Evolutionary conservation across 2,113 vertebrate genomes (phyloP).

Genomic region (Nothocercus julius): DNA sequence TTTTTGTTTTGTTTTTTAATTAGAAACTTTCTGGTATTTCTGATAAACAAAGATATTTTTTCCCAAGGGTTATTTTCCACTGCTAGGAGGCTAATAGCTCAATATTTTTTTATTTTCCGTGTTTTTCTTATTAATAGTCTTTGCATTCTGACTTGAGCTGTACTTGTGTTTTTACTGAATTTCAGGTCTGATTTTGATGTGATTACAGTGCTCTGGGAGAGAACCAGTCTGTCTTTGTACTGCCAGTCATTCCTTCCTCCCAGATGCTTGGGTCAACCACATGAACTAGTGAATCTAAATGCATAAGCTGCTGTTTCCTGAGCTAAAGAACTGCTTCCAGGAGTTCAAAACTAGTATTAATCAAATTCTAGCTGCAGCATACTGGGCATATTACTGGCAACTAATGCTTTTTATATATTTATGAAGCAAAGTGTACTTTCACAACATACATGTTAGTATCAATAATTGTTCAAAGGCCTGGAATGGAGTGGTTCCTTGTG

Average conservation of each 20-base stretch:
- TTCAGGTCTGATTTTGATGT: not conserved
- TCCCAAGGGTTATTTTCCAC: not conserved
- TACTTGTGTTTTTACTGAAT: not conserved
- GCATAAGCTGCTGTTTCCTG: not conserved
- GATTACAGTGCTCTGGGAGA: not conserved
- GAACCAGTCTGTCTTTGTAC: not conserved
- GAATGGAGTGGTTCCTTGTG: not conserved
- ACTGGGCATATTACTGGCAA: not conserved
- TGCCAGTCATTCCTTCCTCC: not conserved
- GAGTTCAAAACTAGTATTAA: not conserved
- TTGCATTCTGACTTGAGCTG: not conserved
- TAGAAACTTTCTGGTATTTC: not conserved
- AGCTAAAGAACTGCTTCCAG: not conserved
- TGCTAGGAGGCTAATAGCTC: not conserved
- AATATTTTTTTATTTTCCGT: not conserved
- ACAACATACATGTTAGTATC: not conserved
- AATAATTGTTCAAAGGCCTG: not conserved
- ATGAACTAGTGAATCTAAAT: not conserved
- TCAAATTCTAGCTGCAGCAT: not conserved
- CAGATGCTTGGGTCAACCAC: not conserved
- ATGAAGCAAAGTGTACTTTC: not conserved
- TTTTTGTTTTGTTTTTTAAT: not conserved
- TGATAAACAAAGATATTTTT: not conserved
- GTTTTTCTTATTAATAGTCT: not conserved
- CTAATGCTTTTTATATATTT: not conserved